phyloP scores from a whole-genome alignment of 2,113 vertebrate genomes.

The Tamias sibiricus region DNA sequence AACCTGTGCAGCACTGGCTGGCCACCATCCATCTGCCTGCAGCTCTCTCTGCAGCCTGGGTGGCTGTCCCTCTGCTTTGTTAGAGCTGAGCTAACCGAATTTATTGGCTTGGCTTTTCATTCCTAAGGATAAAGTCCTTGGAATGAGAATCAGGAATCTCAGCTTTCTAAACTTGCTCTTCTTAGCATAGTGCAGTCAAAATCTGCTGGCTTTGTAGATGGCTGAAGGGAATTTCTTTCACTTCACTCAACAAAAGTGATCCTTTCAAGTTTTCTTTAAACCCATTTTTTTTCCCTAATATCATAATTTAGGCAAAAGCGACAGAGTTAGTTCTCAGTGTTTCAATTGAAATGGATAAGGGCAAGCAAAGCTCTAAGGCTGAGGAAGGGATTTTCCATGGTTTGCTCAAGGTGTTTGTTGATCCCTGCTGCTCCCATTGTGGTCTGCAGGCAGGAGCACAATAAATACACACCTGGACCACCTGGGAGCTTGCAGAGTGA shows the following conservation, averaged over 20 bases:
- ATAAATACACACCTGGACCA: not conserved
- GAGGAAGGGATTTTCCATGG: not conserved
- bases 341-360: not conserved
- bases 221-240: not conserved
- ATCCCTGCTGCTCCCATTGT: not conserved
- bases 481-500: not conserved
- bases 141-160: not conserved
- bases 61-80: not conserved
- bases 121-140: not conserved
- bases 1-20: not conserved
- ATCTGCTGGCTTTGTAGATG: not conserved
- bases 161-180: not conserved
- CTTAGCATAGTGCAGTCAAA: not conserved
- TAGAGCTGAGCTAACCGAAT: not conserved
- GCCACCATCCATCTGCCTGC: not conserved
- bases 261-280: not conserved
- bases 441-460: not conserved
- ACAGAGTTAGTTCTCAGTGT: not conserved
- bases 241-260: not conserved
- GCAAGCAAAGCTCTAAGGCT: not conserved
- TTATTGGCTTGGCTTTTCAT: conserved; percentile 2
- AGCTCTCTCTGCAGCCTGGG: not conserved
- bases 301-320: not conserved
- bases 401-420: not conserved
- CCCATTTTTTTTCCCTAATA: not conserved